These are phyloP conservation scores for Aplidium turbinatum DNA, from an alignment of 23 tunicate genomes.

Conservation along the genomic window DNA sequence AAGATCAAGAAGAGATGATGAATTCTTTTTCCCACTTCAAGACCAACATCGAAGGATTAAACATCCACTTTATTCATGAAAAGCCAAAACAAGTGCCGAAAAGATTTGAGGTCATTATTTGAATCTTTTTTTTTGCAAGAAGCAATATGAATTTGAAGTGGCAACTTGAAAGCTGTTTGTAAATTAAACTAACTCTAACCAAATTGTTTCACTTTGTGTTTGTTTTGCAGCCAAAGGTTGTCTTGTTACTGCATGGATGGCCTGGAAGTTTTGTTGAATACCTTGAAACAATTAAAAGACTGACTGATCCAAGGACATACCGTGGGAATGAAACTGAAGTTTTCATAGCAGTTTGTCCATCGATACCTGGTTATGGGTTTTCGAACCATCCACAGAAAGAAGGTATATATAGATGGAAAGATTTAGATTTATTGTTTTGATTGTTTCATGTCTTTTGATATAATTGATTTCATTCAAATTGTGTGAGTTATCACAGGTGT, in stretches of 20 bases:
- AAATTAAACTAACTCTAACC: neutral
- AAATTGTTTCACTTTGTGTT: neutral
- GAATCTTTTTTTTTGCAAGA: too few species aligned
- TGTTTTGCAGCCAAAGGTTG: constrained; percentile 4
- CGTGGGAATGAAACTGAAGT: constrained; percentile 81
- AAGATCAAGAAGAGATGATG: constrained; percentile 63
- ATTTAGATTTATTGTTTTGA: too few species aligned
- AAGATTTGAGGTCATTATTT: constrained; percentile 34
- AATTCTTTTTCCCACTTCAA: constrained; percentile 68
- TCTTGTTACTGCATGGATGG: constrained; percentile 84
- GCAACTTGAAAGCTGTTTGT: too few species aligned
- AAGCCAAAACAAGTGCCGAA: constrained; percentile 22
- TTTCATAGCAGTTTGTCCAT: constrained; percentile 70
- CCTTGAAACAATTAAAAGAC: constrained; percentile 58
- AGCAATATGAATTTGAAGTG: too few species aligned
- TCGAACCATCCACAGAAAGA: constrained; percentile 78
- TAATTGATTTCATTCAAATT: too few species aligned
- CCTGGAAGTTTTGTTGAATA: constrained; percentile 87
- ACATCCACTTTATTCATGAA: constrained; percentile 80
- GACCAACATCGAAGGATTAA: constrained; percentile 85
- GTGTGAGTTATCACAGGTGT: too few species aligned
- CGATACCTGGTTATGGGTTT: constrained; percentile 94
- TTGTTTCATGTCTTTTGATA: too few species aligned
- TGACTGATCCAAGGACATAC: constrained; percentile 55
- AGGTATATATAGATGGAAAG: constrained; percentile 22